Conservation (phyloP, 1,140 invertebrate species). For the Araneus ventricosus region DNA sequence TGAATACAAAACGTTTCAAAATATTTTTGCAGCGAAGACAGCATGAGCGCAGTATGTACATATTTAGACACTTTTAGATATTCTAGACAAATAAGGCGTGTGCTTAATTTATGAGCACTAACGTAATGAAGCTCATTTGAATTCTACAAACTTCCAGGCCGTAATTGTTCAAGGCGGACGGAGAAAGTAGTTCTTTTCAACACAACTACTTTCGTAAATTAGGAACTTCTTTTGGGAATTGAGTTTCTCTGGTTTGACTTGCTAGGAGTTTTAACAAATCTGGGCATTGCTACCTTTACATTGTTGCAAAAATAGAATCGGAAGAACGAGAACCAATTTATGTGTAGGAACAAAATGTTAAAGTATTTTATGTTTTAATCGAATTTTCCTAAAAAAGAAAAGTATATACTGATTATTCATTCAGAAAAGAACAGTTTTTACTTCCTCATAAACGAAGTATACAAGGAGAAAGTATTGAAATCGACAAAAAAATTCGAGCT, state of each 20-base stretch:
- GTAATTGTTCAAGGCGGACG: background rate
- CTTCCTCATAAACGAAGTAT: too few relatives aligned
- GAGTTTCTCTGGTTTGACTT: background rate
- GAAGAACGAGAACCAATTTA: too few relatives aligned
- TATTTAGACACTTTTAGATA: background rate
- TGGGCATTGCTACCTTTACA: background rate
- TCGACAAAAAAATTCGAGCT: too few relatives aligned
- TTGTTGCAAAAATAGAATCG: background rate
- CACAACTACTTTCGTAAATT: background rate
- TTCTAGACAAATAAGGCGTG: background rate
- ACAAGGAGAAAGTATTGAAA: too few relatives aligned
- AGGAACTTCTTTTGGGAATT: background rate
- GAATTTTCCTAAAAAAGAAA: too few relatives aligned
- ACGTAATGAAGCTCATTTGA: background rate
- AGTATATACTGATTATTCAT: too few relatives aligned
- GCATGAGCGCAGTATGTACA: background rate
- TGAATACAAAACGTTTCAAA: too few relatives aligned
- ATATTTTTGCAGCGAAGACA: too few relatives aligned
- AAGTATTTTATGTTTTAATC: too few relatives aligned
- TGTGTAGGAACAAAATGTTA: too few relatives aligned
- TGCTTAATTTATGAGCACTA: background rate
- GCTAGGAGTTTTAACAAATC: background rate
- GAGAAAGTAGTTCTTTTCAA: background rate
- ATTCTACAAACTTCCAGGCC: background rate
- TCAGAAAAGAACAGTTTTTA: too few relatives aligned